Base-by-base conservation (phyloP, 2,797 vertebrate genomes). In the Balearica regulorum region DNA sequence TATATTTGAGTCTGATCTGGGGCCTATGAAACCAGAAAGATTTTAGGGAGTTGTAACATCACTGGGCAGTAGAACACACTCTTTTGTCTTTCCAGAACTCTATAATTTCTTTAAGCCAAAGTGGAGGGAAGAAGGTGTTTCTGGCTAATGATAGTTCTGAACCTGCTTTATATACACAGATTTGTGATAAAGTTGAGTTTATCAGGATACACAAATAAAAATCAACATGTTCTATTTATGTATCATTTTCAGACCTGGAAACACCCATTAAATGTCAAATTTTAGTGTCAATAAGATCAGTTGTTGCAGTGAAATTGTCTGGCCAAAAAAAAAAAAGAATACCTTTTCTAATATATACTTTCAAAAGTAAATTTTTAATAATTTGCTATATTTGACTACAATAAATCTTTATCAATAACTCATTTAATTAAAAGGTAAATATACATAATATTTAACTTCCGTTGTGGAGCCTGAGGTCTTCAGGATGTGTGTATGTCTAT, bases 111-210 rank as follows among this genome's bases (percentile, higher is more conserved):
- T 62, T 54, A 71, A 75, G n/a, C 5, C 28, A 26, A 44, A 57
- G 9, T 4, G 65, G 7, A 70, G 5, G 7, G 24, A 83, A 65
- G 10, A 55, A 66, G 3, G 14, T 94, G 33, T 25, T 96, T 89
- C 29, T 94, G 82, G 92, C 80, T 93, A 95, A 94, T 93, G 35
- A 22, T 70, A 89, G 68, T 96, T 96, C 68, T 88, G 65, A 92
- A 89, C n/a, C 29, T 89, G 54, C 20, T 88, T 96, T 93, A 89
- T 86, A 72, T 93, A 88, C 29, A 73, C 2, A 46, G 71, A 68
- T 80, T 93, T 21, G 13, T 90, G 57, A 73, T 44, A 84, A 89
- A 91, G 3, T 4, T 43, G 33, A 94, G 65, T 93, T 89, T 82
- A 76, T 82, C 41, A 83, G 53, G 58, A 48, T 35, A 96, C 61